phyloP scores from a whole-genome alignment of 2,888 invertebrate genomes.

The Agriotes lineatus region DNA sequence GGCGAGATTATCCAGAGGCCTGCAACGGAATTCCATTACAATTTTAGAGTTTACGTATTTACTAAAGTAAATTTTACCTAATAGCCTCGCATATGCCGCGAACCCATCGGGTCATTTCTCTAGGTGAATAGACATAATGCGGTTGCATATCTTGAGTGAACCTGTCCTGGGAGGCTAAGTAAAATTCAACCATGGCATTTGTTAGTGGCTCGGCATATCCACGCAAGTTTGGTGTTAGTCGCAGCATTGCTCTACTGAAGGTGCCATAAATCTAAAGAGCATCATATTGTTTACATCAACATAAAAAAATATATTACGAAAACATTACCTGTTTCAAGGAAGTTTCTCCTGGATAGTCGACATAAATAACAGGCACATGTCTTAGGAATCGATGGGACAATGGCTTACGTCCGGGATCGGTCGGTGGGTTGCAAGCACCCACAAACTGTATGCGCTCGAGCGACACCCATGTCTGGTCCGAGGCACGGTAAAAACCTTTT shows the following conservation, averaged over 20 bases:
- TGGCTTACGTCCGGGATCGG: slow-evolving; percentile 98
- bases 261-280: slow-evolving; percentile 91
- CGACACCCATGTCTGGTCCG: slow-evolving; percentile 96
- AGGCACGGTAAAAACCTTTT: slow-evolving; percentile 89
- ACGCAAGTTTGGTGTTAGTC: slow-evolving; percentile 90
- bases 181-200: slow-evolving; percentile 99
- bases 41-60: slow-evolving; percentile 13
- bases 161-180: slow-evolving; percentile 94
- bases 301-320: background rate
- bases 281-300: background rate
- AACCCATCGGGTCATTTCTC: slow-evolving; percentile 99
- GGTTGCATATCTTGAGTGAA: slow-evolving; percentile 99
- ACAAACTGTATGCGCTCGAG: slow-evolving; percentile 99
- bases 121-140: slow-evolving; percentile 98
- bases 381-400: slow-evolving; percentile 85
- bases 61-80: slow-evolving; percentile 63
- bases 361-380: slow-evolving; percentile 98
- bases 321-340: slow-evolving; percentile 86
- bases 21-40: slow-evolving; percentile 51
- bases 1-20: slow-evolving; percentile 90
- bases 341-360: slow-evolving; percentile 98
- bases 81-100: slow-evolving; percentile 99
- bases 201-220: slow-evolving; percentile 97
- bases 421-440: slow-evolving; percentile 99
- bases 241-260: slow-evolving; percentile 97